Percentiles rank a stretch among this genome's conserved stretches.
Evolutionary conservation across 1,140 invertebrate species (phyloP).

Genomic region (Aphelenchoides avenae): DNA sequence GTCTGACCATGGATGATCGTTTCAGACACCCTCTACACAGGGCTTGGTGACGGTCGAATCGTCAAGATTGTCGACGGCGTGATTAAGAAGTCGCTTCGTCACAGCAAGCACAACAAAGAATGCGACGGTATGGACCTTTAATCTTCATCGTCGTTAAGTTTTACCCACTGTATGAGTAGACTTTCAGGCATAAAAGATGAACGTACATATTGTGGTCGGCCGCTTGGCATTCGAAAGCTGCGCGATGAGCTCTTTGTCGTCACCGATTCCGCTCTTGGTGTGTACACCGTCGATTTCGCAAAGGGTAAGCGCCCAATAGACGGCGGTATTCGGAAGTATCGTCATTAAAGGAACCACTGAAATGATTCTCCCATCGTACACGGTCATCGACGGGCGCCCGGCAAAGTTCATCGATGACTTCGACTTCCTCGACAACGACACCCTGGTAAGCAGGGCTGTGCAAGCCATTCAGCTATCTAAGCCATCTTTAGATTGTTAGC

Average conservation of each 20-base stretch:
- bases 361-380: constrained; percentile 15
- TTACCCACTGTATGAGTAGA: constrained; percentile 4
- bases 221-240: constrained; percentile 17
- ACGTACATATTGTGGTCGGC: constrained; percentile 4
- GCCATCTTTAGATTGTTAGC: too few species aligned
- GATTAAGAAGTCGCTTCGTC: constrained; percentile 15
- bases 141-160: neutral
- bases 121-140: constrained; percentile 17
- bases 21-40: constrained; percentile 23
- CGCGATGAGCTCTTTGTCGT: constrained; percentile 24
- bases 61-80: constrained; percentile 29
- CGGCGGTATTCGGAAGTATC: neutral
- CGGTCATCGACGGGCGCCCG: constrained; percentile 12
- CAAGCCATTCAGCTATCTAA: too few species aligned
- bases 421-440: constrained; percentile 29
- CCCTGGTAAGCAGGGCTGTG: too few species aligned
- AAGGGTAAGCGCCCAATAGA: constrained; percentile 17
- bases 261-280: constrained; percentile 10
- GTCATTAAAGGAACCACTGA: constrained; percentile 11
- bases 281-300: constrained; percentile 25
- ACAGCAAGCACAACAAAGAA: constrained; percentile 19
- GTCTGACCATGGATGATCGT: too few species aligned
- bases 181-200: neutral
- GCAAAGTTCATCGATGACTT: constrained; percentile 25
- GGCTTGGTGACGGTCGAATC: constrained; percentile 17